phyloP scores from a whole-genome alignment of 2,888 invertebrate species.

The Isoperla grammatica region DNA sequence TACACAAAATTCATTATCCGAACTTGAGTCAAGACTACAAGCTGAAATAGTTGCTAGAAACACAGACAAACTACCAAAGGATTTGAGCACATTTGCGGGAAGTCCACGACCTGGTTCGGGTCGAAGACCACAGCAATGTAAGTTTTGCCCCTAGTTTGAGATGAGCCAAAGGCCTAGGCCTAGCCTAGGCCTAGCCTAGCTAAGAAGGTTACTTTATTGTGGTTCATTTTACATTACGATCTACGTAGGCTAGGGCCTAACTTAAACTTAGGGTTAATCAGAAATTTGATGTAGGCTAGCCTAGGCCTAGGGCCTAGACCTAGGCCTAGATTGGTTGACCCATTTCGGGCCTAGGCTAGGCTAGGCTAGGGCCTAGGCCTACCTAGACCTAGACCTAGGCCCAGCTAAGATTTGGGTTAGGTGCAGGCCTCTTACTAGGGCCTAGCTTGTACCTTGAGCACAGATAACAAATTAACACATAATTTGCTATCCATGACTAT shows the following conservation, averaged over 20 bases:
- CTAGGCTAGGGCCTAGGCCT: not conserved
- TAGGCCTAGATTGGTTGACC: too few relatives aligned
- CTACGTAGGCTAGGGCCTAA: constrained; percentile 28
- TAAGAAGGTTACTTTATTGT: too few relatives aligned
- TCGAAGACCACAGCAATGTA: constrained; percentile 60
- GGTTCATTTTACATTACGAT: too few relatives aligned
- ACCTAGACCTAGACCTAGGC: too few relatives aligned
- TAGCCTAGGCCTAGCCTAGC: constrained; percentile 17
- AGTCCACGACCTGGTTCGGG: constrained; percentile 48
- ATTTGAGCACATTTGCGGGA: constrained; percentile 42
- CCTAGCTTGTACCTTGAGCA: too few relatives aligned
- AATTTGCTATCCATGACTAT: too few relatives aligned
- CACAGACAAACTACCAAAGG: constrained; percentile 47
- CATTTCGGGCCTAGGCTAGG: not conserved
- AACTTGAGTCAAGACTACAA: constrained; percentile 73
- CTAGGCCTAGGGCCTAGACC: too few relatives aligned
- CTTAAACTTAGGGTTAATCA: not conserved
- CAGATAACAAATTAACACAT: too few relatives aligned
- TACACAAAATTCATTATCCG: constrained; percentile 52
- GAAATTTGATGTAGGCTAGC: too few relatives aligned
- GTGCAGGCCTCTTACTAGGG: too few relatives aligned
- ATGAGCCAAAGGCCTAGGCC: constrained; percentile 20
- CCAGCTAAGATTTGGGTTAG: too few relatives aligned
- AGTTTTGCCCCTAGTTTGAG: constrained; percentile 41
- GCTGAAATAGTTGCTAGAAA: constrained; percentile 60